A percentile compares a stretch with the other conserved stretches of the same genome.
Evolutionary conservation across 2,113 vertebrate species (phyloP).

Genomic region (Elachura formosa): DNA sequence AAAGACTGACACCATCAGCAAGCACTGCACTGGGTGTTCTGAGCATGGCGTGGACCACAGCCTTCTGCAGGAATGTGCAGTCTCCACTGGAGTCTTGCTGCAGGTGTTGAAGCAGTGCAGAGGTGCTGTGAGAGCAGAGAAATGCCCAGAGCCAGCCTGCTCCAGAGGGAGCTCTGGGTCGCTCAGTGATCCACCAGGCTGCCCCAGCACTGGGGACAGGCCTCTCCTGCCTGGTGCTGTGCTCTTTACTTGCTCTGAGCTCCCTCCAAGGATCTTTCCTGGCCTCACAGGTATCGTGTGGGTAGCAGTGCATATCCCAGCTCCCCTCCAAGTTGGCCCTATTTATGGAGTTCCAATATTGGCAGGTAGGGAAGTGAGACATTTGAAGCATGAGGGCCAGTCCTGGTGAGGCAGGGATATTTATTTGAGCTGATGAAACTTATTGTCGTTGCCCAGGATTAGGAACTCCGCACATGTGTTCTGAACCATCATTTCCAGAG

Average conservation of each 20-base stretch:
- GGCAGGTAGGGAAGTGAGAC: conserved; percentile 39
- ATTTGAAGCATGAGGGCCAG: not conserved
- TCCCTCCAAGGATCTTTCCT: not conserved
- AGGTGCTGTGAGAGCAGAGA: not conserved
- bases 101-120: not conserved
- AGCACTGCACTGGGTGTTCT: fast-evolving
- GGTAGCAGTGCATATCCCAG: not conserved
- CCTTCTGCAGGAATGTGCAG: not conserved
- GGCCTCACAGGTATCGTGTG: not conserved
- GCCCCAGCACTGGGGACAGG: not conserved
- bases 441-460: not conserved
- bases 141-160: not conserved
- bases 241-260: not conserved
- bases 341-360: not conserved
- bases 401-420: not conserved
- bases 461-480: not conserved
- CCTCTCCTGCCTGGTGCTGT: not conserved
- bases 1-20: not conserved
- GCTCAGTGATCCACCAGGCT: not conserved
- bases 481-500: not conserved
- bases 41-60: not conserved
- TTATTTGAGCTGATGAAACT: conserved; percentile 36
- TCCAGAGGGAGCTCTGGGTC: not conserved
- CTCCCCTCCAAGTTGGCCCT: not conserved
- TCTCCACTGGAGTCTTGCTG: not conserved